Percentiles rank a stretch among this genome's conserved stretches.
These are phyloP conservation scores for Drosophila busckii DNA, from an alignment of 1,140 invertebrate species.

Conservation along the genomic window DNA sequence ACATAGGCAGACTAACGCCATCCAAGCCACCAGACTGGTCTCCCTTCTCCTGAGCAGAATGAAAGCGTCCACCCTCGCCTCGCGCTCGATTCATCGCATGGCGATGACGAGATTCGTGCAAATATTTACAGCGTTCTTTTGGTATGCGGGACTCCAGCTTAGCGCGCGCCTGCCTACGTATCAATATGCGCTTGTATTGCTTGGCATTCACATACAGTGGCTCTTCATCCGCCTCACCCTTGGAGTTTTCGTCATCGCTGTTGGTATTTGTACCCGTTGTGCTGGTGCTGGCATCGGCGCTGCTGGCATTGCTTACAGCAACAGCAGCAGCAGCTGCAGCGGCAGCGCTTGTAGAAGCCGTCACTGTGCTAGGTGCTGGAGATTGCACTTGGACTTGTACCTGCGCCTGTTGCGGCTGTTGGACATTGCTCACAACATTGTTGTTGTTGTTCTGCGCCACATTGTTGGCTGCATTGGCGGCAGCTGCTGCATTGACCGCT, in stretches of 20 bases:
- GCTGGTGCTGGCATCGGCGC: constrained; percentile 54
- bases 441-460: constrained; percentile 8
- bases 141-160: constrained; percentile 97
- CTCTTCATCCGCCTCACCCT: constrained; percentile 90
- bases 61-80: constrained; percentile 97
- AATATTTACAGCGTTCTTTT: constrained; percentile 98
- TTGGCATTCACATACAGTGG: constrained; percentile 99
- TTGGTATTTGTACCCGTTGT: constrained; percentile 65
- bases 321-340: constrained; percentile 3
- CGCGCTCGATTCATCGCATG: constrained; percentile 98
- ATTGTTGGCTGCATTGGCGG: constrained; percentile 44
- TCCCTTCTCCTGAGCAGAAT: constrained; percentile 82
- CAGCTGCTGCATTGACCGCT: constrained; percentile 79
- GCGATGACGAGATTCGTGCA: constrained; percentile 98
- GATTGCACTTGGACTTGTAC: constrained; percentile 28
- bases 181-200: constrained; percentile 96
- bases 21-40: constrained; percentile 47
- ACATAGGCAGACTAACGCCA: constrained; percentile 30
- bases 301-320: constrained; percentile 29
- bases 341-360: constrained; percentile 38
- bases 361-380: background rate
- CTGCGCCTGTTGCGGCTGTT: constrained; percentile 31
- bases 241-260: constrained; percentile 64
- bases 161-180: constrained; percentile 92
- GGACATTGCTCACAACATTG: constrained; percentile 14